These are phyloP conservation scores for Pseudococcus longispinus DNA, from an alignment of 2,888 invertebrate genomes.

Conservation along the genomic window DNA sequence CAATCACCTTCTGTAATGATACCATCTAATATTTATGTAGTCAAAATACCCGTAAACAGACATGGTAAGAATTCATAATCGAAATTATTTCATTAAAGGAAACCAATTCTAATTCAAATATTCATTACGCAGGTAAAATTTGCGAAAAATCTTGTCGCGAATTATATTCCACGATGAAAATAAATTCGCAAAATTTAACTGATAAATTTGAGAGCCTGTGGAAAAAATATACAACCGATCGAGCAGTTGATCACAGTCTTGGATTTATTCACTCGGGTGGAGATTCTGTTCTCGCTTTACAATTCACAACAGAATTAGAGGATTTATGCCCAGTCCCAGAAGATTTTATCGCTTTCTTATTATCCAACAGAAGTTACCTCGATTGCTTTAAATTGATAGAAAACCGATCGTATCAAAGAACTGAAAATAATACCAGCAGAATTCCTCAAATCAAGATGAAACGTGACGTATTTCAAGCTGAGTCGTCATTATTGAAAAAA, in stretches of 20 bases:
- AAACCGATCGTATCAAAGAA: background rate
- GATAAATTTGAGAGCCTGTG: conserved; percentile 8
- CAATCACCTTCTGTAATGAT: conserved; percentile 29
- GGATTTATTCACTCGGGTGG: conserved; percentile 73
- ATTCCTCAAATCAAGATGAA: background rate
- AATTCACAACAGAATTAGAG: conserved; percentile 63
- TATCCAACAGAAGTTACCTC: conserved; percentile 17
- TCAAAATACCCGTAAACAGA: conserved; percentile 37
- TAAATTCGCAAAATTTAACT: background rate
- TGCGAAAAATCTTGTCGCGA: background rate
- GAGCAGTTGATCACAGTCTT: conserved; percentile 58
- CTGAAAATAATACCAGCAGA: background rate
- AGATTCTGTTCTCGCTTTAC: conserved; percentile 73
- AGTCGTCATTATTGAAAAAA: background rate
- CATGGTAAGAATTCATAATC: conserved; percentile 21
- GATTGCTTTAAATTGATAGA: conserved; percentile 5
- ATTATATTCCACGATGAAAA: conserved; percentile 26
- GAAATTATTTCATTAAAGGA: conserved; percentile 17
- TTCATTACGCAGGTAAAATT: conserved; percentile 47
- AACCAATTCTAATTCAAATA: background rate
- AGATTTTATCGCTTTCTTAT: conserved; percentile 29
- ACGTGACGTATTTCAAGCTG: background rate
- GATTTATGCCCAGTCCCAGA: background rate
- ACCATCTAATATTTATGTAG: background rate
- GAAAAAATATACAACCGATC: conserved; percentile 37